Base-by-base conservation (phyloP, 2,797 vertebrate species). In the Hypotaenidia philippensis region DNA sequence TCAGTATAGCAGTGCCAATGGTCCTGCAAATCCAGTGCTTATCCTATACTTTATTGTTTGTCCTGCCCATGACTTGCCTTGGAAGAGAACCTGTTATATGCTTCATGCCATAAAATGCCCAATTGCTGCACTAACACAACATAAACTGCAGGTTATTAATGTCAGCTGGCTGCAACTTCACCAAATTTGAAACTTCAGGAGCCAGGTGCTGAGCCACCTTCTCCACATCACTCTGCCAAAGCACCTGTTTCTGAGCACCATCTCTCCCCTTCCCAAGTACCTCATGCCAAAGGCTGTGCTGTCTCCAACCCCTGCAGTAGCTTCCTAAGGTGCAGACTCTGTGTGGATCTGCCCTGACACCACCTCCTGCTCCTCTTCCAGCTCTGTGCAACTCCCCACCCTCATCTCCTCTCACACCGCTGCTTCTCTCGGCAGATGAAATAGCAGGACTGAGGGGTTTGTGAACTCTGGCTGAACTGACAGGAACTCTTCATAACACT, bases 381-480 rank as follows among this genome's bases (percentile, higher is more conserved):
- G 59, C 47, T 93, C 82, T 80, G 15, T 22, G 41, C 36, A 60
- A 14, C n/a, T 71, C 41, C 14, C 44, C 69, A 7, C 27, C 34
- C 74, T 53, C 21, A 63, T 69, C 13, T 59, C 70, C 49, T 72
- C 23, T 92, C 31, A 34, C 21, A 15, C 11, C 41, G 40, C 71
- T 78, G 38, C 22, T 93, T n/a, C 61, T 83, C 53, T 64, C 52
- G 63, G 65, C 79, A 86, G 72, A 77, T 86, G 63, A 83, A 52
- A 66, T 47, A 79, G 26, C 36, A 50, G 40, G 72, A 90, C 41
- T 21, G 47, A 66, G 60, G 60, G 52, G 40, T 78, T 90, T 94
- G 61, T 89, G 94, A 95, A 94, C 93, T 91, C 90, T 96, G 63
- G 72, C 81, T 96, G 94, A 95, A 95, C 87, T 93, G 92, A 91